Base-by-base conservation (phyloP, 2,888 invertebrate species). In the Alsophila aescularia region DNA sequence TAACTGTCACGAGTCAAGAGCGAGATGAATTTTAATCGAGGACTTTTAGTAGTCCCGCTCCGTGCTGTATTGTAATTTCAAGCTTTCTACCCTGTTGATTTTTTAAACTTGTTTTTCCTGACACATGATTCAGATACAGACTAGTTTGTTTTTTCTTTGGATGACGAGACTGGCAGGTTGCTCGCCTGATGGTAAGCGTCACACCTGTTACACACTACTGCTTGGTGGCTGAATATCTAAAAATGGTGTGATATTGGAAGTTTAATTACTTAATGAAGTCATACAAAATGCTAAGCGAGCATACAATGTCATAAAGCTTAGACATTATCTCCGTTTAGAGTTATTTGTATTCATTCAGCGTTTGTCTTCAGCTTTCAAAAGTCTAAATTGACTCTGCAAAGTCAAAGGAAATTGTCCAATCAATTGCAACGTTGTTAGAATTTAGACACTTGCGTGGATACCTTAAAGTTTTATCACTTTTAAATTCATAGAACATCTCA, bases 1-100 rank as follows among this genome's bases (percentile, higher is more conserved):
- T 70, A 40, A 69, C 73, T 68, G 75, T 72, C 73, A 72, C 67
- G 63, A 63, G 34, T 53, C 51, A 37, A 64, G 56, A 39, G 58
- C 64, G 72, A 61, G 68, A 60, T 73, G 77, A 77, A 78, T 78
- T 64, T 69, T 69, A 77, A 78, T 68, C 66, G 71, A 68, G 53
- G 14, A 57, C 52, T 54, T 52, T 48, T 67, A 53, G 68, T 63
- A 69, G 64, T 42, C 15, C 24, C 32, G 37, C 53, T 2, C 31
- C 12, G 48, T 35, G 32, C 48, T 39, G 49, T 37, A 39, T 53
- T 48, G 48, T 53, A 53, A 53, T 53, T 53, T 48, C 32, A 27
- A 45, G 45, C 41, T 51, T 39, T 44, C 27, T 15, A 12, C 35
- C 18, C 29, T 40, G 45, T 34, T 35, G 43, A 37, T 44, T 51